Base-by-base conservation (phyloP, 2,113 vertebrate species). In the Irena cyanogastra region DNA sequence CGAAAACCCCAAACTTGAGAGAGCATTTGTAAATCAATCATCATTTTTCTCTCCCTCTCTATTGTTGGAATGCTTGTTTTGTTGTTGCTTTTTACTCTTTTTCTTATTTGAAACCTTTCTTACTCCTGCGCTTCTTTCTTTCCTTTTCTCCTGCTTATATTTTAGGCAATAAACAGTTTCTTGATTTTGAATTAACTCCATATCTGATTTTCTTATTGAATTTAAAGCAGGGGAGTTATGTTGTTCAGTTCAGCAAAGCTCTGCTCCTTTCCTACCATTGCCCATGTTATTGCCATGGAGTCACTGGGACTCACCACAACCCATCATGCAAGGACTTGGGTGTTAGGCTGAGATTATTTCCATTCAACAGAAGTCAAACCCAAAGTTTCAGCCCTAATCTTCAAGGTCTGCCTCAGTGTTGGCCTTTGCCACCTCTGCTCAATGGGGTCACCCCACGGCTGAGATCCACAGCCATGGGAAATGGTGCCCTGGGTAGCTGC, bases 401-500 rank as follows among this genome's bases (percentile, higher is more conserved):
- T 74, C 71, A 69, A 85, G 59, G 20, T 28, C 31, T 87, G 60
- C n/a, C 41, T 17, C 9, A 47, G 41, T 12, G 35, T 0, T 69
- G 45, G 31, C 16, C 31, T 74, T 59, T 80, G 50, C 26, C 65
- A 31, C 61, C 31, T 21, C 72, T 74, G n/a, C 60, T 83, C 45
- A 2, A 6, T 13, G 31, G 61, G 37, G 23, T 88, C 42, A 89
- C 42, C 39, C 37, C 66, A 26, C 0, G 0, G 44, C 70, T 41
- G 41, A 44, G n/a, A 57, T 18, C 33, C 71, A 35, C 26, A 50
- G 72, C 42, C 82, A 35, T 1, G 24, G 78, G 47, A 56, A 77
- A 59, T 2, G 0, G 0, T 0, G 1, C 19, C 44, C 44, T 23
- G 4, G 0, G 53, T 77, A 91, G 49, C 64, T 57, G 57, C 74